phyloP scores from a whole-genome alignment of 1,140 invertebrate genomes.

The Metaphire vulgaris region DNA sequence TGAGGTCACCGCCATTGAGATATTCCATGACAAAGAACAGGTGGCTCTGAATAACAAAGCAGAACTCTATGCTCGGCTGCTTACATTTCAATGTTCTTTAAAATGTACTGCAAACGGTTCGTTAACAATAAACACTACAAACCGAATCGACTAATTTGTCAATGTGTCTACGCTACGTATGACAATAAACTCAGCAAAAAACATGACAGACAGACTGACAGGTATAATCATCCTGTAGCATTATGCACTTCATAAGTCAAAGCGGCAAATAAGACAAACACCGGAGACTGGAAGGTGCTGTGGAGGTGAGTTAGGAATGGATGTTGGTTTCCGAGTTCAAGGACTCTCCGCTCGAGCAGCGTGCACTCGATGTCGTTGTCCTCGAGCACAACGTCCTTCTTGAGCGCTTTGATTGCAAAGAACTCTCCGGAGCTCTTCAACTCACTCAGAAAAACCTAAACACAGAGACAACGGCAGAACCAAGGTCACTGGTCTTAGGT shows the following conservation, averaged over 20 bases:
- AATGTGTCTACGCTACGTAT: too few species aligned
- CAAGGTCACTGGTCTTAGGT: too few species aligned
- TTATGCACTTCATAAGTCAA: too few species aligned
- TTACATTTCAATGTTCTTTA: too few species aligned
- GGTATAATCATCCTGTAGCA: too few species aligned
- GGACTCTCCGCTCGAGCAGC: conserved; percentile 90
- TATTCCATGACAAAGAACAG: conserved; percentile 99
- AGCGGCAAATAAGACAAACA: conserved; percentile 49
- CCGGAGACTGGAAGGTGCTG: conserved; percentile 96
- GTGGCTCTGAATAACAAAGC: conserved; percentile 63
- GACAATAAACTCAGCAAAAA: too few species aligned
- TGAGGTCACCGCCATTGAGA: conserved; percentile 95
- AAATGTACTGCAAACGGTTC: too few species aligned
- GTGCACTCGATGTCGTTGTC: conserved; percentile 99
- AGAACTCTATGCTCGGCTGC: too few species aligned
- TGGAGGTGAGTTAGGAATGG: conserved; percentile 96
- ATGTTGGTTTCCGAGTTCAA: conserved; percentile 92
- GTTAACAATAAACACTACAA: too few species aligned
- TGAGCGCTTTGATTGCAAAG: conserved; percentile 95
- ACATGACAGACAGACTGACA: too few species aligned
- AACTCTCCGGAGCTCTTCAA: conserved; percentile 75
- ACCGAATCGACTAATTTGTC: too few species aligned
- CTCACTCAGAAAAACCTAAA: conserved; percentile 91
- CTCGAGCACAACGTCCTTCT: conserved; percentile 86
- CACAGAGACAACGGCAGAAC: too few species aligned